Evolutionary conservation across 2,113 vertebrate species (phyloP).

Genomic region (Leptobrachium leishanense): DNA sequence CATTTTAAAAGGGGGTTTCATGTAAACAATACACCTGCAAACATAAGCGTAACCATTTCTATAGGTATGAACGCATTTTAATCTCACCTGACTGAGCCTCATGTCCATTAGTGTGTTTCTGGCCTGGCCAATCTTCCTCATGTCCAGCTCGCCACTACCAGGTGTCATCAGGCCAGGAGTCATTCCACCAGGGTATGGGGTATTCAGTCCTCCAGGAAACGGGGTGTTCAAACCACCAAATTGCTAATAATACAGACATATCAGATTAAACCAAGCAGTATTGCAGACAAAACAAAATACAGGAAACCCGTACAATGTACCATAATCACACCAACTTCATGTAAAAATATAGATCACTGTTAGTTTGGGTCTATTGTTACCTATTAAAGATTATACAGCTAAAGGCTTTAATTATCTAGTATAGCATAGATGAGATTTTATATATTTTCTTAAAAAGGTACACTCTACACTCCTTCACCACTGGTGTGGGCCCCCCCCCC

Average conservation of each 20-base stretch:
- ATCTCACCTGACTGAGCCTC: constrained; percentile 91
- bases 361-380: no score
- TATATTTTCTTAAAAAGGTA: no score
- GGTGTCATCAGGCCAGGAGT: constrained; percentile 94
- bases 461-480: no score
- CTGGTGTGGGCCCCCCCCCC: no score
- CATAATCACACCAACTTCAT: no score
- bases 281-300: neutral
- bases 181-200: constrained; percentile 92
- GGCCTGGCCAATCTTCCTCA: constrained; percentile 98
- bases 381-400: no score
- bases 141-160: constrained; percentile 92
- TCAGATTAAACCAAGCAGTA: neutral
- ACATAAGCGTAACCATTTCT: no score
- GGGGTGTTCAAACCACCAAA: constrained; percentile 81
- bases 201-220: constrained; percentile 87
- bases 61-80: neutral
- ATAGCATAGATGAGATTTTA: no score
- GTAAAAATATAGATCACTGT: no score
- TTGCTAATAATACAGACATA: constrained; percentile 66
- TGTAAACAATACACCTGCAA: no score
- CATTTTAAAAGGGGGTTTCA: neutral
- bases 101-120: constrained; percentile 98
- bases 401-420: no score
- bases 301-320: no score